Evolutionary conservation across 2,797 vertebrate species (phyloP), one percentile per base, ranked within the genome.

Genomic region (Semotilus atromaculatus): DNA sequence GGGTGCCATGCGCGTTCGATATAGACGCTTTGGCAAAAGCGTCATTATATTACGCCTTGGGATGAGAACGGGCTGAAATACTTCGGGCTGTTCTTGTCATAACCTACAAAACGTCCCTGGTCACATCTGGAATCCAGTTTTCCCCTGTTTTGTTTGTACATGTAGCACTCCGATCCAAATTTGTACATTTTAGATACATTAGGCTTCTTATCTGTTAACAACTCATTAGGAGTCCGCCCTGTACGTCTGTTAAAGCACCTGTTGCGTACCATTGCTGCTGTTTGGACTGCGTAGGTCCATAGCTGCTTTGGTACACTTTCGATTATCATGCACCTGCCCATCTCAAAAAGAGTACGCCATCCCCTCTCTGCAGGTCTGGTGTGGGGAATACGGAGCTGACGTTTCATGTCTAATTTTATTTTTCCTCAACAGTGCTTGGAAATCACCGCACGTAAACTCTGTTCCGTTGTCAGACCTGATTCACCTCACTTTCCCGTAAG

Each of bases 101-200:
- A 70, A 2, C 67, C 19, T 16, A 68, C 19, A 40, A 45, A 70
- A 70, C 7, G 0, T 1, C 34, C 34, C 36, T 70, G 34, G 38
- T 70, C 67, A 38, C 67, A 70, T 5, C 67, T 70, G 36, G 34
- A 40, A 21, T 70, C 29, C 10, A 70, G 31, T 34, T 75, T 75
- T 53, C 45, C 72, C 16, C 10, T 75, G 43, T 45, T 4, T 4
- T 45, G 43, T 45, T 45, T 14, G 4, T 45, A 45, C 4, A 4
- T 45, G 23, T 53, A 53, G 26, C 72, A 75, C 19, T 23, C 48
- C 31, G 72, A 74, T 14, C 72, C 45, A 51, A 75, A 75, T 29
- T 75, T 75, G 21, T 34, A 29, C 72, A 75, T 75, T 19, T 75
- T 75, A 7, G 29, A 75, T 29, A 74, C 11, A 53, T 51, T 74